A percentile compares a stretch with the other conserved stretches of the same genome.
phyloP scores from a whole-genome alignment of 2,888 invertebrate genomes.

The Xylota sylvarum region DNA sequence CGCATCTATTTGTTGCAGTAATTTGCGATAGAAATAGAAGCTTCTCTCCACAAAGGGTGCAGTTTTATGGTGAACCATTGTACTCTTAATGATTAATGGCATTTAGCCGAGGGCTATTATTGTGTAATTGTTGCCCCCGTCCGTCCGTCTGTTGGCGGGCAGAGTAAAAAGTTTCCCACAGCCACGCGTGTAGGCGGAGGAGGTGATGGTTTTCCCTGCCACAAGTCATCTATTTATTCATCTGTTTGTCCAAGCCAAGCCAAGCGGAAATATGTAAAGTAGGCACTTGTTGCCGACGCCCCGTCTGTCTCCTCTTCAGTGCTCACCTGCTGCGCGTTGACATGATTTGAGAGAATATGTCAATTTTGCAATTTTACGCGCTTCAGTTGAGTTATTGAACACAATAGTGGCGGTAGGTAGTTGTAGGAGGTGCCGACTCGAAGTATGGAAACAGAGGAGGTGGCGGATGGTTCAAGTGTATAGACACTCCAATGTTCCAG shows the following conservation, averaged over 20 bases:
- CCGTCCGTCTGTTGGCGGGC: not conserved
- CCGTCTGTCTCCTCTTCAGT: slow-evolving; percentile 3
- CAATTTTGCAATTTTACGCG: slow-evolving; percentile 65
- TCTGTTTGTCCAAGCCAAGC: slow-evolving; percentile 37
- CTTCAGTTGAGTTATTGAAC: slow-evolving; percentile 61
- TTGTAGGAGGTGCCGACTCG: slow-evolving; percentile 31
- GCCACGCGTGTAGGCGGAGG: slow-evolving; percentile 8
- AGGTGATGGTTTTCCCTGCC: slow-evolving; percentile 32
- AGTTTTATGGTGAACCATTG: slow-evolving; percentile 59
- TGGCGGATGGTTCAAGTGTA: slow-evolving; percentile 46
- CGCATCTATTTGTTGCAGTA: slow-evolving; percentile 34
- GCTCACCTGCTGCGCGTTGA: slow-evolving; percentile 50
- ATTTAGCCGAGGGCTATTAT: slow-evolving; percentile 41
- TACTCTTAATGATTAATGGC: slow-evolving; percentile 59
- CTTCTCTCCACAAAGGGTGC: slow-evolving; percentile 55
- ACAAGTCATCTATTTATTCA: slow-evolving; percentile 56
- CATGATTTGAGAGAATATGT: slow-evolving; percentile 67
- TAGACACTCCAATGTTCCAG: slow-evolving; percentile 38
- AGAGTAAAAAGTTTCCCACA: slow-evolving; percentile 40
- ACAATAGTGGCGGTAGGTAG: not conserved
- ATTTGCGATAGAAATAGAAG: slow-evolving; percentile 47
- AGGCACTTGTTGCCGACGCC: slow-evolving; percentile 57
- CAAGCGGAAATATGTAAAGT: slow-evolving; percentile 67
- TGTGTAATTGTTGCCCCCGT: slow-evolving; percentile 52
- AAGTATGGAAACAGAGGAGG: not conserved